phyloP scores from a whole-genome alignment of 23 tunicate species.

The Styela clava region DNA sequence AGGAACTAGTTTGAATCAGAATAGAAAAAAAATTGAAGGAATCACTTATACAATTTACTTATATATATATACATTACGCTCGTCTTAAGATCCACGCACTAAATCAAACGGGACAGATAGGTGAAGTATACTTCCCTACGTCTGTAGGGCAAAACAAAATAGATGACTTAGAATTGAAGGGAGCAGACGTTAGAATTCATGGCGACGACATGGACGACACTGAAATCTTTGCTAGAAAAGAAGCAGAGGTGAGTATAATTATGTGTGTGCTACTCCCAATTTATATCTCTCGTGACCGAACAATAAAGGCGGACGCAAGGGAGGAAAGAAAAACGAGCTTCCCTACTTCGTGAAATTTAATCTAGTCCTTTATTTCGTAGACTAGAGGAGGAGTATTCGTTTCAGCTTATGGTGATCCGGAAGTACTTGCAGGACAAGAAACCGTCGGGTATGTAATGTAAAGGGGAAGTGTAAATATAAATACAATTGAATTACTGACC shows the following conservation, averaged over 20 bases:
- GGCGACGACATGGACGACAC: not conserved
- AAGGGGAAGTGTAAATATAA: not conserved
- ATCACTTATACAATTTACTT: no score
- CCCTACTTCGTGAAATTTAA: not conserved
- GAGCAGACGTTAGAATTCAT: not conserved
- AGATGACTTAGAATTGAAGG: not conserved
- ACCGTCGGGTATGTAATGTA: not conserved
- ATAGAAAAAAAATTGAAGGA: no score
- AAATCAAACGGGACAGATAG: not conserved
- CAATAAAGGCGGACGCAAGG: not conserved
- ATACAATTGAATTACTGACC: no score
- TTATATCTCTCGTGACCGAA: not conserved
- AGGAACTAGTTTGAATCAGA: no score
- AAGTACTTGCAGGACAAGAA: not conserved
- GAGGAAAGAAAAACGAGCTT: not conserved
- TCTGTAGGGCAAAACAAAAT: not conserved
- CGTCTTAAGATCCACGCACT: not conserved
- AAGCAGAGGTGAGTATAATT: not conserved
- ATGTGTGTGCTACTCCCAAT: not conserved
- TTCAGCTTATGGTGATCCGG: not conserved
- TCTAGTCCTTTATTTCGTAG: not conserved
- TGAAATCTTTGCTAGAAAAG: not conserved
- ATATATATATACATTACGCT: no score
- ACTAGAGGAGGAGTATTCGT: not conserved
- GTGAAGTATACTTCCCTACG: not conserved